Conservation (phyloP, 2,113 vertebrate genomes). For the Myiopsitta monachus region DNA sequence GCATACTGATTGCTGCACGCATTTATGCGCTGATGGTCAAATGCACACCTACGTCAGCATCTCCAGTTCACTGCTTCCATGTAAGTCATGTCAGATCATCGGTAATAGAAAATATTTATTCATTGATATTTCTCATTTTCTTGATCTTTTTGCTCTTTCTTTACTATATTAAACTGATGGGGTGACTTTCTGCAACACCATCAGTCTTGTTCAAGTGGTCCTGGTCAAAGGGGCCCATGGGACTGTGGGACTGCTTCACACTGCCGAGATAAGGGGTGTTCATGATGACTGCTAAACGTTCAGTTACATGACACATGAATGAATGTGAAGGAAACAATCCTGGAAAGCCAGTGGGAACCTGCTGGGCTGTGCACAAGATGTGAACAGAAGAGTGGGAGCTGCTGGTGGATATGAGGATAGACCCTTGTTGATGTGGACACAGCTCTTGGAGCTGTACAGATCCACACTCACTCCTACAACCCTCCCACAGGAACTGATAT, state of each 20-base stretch:
- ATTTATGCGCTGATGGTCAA: background rate
- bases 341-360: background rate
- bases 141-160: background rate
- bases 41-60: background rate
- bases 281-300: background rate
- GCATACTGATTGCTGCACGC: no score
- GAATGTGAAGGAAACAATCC: background rate
- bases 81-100: background rate
- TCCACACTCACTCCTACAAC: background rate
- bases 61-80: background rate
- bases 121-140: background rate
- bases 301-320: background rate
- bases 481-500: background rate
- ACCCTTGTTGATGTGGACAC: background rate
- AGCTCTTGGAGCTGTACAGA: background rate
- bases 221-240: background rate
- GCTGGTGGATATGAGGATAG: background rate
- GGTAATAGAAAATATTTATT: background rate
- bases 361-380: background rate
- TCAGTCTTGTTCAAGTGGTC: background rate
- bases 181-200: background rate
- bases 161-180: background rate
- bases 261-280: background rate
- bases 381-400: background rate
- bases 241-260: accelerated